Percentiles rank a stretch among this genome's conserved stretches.
These are phyloP conservation scores for Nesometra sesokonis DNA, from an alignment of 35 echinoderm and acorn worm species.

Conservation along the genomic window DNA sequence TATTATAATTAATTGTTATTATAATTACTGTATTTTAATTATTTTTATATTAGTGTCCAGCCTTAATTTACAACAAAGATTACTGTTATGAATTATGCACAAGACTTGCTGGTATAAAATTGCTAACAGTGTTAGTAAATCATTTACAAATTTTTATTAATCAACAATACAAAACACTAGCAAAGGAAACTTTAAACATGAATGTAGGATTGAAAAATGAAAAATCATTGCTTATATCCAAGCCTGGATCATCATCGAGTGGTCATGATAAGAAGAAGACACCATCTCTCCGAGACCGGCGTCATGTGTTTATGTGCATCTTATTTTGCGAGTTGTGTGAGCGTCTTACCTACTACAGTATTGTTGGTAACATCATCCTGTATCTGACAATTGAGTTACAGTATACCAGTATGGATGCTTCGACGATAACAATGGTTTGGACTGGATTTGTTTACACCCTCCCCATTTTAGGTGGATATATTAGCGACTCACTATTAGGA, in stretches of 20 bases:
- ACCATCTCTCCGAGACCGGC: not conserved
- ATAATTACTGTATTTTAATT: no score
- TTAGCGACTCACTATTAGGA: conserved; percentile 79
- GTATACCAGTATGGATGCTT: conserved; percentile 34
- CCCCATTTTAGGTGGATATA: conserved; percentile 77
- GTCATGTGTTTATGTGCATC: conserved; percentile 60
- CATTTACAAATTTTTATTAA: no score
- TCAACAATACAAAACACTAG: no score
- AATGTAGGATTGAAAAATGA: not conserved
- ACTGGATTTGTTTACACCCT: conserved; percentile 72
- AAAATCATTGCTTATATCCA: not conserved
- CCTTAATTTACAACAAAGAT: no score
- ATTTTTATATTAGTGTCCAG: no score
- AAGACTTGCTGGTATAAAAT: no score
- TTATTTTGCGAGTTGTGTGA: conserved; percentile 84
- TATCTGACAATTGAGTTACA: conserved; percentile 60
- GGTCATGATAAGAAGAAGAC: not conserved
- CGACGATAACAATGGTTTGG: conserved; percentile 44
- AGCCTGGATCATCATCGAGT: not conserved
- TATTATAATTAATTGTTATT: no score
- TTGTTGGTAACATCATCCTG: conserved; percentile 62
- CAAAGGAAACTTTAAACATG: not conserved
- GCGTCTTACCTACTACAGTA: conserved; percentile 87
- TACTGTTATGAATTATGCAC: no score
- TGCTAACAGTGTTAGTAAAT: no score